These are phyloP conservation scores for Lasioglossum lativentre DNA, from an alignment of 2,888 invertebrate species.

Conservation along the genomic window DNA sequence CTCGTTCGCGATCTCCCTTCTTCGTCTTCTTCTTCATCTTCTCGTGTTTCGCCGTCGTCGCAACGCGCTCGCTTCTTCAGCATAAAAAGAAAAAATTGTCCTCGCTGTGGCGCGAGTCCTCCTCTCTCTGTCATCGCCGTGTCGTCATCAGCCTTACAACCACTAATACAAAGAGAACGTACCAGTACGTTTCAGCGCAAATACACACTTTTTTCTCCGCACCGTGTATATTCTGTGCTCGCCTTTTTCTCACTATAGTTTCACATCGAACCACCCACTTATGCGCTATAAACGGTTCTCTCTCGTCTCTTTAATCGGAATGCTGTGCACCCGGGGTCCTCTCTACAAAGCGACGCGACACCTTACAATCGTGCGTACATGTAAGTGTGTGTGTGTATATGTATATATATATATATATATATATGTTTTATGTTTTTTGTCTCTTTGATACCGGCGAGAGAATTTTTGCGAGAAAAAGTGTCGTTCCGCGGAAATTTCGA, in stretches of 20 bases:
- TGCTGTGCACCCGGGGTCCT: constrained; percentile 58
- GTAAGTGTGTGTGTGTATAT: neutral
- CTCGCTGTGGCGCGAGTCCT: constrained; percentile 13
- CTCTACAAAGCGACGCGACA: constrained; percentile 33
- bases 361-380: constrained; percentile 39
- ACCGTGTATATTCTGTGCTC: neutral
- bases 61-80: neutral
- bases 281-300: constrained; percentile 46
- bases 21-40: neutral
- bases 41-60: neutral
- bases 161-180: constrained; percentile 73
- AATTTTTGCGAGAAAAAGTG: neutral
- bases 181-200: constrained; percentile 79
- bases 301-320: constrained; percentile 64
- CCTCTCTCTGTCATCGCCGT: neutral
- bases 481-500: neutral
- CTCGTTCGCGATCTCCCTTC: neutral
- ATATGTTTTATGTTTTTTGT: too few species aligned
- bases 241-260: neutral
- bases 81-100: neutral
- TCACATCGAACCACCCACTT: constrained; percentile 47
- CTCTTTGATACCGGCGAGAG: neutral
- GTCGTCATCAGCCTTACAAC: constrained; percentile 1
- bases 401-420: too few species aligned
- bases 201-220: neutral